Conservation (phyloP, 2,888 invertebrate genomes). For the Drosophila meridionalis region DNA sequence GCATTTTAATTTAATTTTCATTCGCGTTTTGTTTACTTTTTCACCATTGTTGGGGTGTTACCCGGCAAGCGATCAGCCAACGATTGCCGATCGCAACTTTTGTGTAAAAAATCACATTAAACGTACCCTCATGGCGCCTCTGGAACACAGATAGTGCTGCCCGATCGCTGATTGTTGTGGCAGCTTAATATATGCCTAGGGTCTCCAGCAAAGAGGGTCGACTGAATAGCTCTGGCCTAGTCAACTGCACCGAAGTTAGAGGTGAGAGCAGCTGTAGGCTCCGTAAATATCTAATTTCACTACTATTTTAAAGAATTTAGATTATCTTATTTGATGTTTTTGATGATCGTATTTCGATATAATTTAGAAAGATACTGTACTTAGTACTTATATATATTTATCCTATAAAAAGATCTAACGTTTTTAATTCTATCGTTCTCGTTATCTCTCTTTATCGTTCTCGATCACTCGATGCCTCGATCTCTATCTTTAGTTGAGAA, state of each 20-base stretch:
- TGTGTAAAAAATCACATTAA: conserved; percentile 84
- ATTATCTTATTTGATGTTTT: too few relatives aligned
- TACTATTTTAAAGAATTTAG: too few relatives aligned
- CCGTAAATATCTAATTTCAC: too few relatives aligned
- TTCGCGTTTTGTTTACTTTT: conserved; percentile 56
- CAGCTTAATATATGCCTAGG: conserved; percentile 22
- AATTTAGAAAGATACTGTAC: too few relatives aligned
- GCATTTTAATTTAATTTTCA: conserved; percentile 77
- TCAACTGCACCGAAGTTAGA: too few relatives aligned
- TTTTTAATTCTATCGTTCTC: neutral
- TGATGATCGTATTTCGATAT: neutral
- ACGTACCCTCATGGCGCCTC: conserved; percentile 82
- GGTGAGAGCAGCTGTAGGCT: neutral
- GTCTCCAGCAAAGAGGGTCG: conserved; percentile 1
- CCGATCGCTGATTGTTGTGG: conserved; percentile 47
- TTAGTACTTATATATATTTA: too few relatives aligned
- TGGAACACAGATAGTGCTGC: conserved; percentile 52
- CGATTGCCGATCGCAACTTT: conserved; percentile 54
- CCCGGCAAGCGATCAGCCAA: conserved; percentile 35
- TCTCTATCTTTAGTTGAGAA: too few relatives aligned
- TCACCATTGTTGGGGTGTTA: conserved; percentile 27
- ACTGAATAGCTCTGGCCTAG: neutral
- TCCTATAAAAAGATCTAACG: too few relatives aligned
- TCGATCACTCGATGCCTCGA: neutral
- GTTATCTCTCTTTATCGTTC: neutral